Evolutionary conservation across 2,888 invertebrate genomes (phyloP).

Genomic region (Frankliniella fusca): DNA sequence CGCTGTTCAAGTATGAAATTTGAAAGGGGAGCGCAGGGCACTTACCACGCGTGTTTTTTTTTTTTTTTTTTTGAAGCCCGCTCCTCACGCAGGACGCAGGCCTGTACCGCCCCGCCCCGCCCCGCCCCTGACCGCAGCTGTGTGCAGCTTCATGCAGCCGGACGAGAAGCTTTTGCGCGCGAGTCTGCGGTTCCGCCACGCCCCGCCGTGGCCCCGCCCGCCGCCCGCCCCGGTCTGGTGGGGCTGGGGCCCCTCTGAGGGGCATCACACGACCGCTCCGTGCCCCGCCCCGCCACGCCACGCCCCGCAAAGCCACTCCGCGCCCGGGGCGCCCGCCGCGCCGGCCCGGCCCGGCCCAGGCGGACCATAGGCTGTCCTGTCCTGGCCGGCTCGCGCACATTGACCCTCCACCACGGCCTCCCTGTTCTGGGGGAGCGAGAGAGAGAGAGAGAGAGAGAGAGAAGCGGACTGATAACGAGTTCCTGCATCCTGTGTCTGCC

Average conservation of each 20-base stretch:
- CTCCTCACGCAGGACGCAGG: too few relatives aligned
- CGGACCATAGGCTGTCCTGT: too few relatives aligned
- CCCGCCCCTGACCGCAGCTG: not conserved
- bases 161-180: too few relatives aligned
- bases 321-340: not conserved
- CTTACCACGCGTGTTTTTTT: not conserved
- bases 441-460: too few relatives aligned
- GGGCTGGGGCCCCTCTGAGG: not conserved
- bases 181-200: too few relatives aligned
- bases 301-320: not conserved
- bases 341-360: too few relatives aligned
- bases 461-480: too few relatives aligned
- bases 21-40: not conserved
- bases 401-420: not conserved
- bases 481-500: too few relatives aligned
- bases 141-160: too few relatives aligned
- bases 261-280: not conserved
- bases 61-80: too few relatives aligned
- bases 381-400: not conserved
- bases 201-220: too few relatives aligned
- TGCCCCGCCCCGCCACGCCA: not conserved
- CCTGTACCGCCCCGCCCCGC: not conserved
- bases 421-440: not conserved
- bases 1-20: conserved; percentile 10
- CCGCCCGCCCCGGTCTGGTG: not conserved